Percentiles rank a stretch among this genome's conserved stretches.
Evolutionary conservation across 1,140 invertebrate species (phyloP).

Genomic region (Drosophila suzukii): DNA sequence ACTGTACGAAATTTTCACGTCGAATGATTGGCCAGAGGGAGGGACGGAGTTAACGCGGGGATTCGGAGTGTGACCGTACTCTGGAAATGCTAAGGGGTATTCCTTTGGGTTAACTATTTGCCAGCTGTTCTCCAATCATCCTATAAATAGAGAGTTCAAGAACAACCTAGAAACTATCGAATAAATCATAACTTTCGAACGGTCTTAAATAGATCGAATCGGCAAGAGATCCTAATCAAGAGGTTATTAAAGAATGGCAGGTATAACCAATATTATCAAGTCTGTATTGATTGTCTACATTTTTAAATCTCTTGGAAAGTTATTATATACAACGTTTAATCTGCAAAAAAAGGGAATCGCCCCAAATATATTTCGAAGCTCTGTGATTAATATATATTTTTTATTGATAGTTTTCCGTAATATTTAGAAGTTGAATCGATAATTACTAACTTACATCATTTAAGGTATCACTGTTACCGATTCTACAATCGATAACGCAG

Average conservation of each 20-base stretch:
- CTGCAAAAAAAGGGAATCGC: too few species aligned
- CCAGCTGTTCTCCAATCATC: not conserved
- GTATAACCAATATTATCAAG: too few species aligned
- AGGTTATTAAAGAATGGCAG: too few species aligned
- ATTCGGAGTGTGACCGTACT: not conserved
- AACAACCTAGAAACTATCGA: not conserved
- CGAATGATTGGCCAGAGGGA: conserved; percentile 28
- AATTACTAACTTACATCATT: not conserved
- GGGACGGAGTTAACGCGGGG: conserved; percentile 2
- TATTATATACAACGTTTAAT: too few species aligned
- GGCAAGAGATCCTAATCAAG: too few species aligned
- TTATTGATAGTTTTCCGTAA: too few species aligned
- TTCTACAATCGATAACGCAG: not conserved
- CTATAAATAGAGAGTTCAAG: not conserved
- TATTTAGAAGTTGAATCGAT: too few species aligned
- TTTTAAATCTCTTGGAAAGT: too few species aligned
- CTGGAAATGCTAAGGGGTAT: not conserved
- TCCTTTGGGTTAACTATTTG: not conserved
- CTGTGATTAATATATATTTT: too few species aligned
- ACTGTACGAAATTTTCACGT: conserved; percentile 63
- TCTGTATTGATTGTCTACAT: too few species aligned
- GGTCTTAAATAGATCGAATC: too few species aligned
- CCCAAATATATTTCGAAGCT: not conserved
- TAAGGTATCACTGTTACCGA: conserved; percentile 12
- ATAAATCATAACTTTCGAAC: too few species aligned